These are phyloP conservation scores for Heterotis niloticus DNA, from an alignment of 2,113 vertebrate species.

Conservation along the genomic window DNA sequence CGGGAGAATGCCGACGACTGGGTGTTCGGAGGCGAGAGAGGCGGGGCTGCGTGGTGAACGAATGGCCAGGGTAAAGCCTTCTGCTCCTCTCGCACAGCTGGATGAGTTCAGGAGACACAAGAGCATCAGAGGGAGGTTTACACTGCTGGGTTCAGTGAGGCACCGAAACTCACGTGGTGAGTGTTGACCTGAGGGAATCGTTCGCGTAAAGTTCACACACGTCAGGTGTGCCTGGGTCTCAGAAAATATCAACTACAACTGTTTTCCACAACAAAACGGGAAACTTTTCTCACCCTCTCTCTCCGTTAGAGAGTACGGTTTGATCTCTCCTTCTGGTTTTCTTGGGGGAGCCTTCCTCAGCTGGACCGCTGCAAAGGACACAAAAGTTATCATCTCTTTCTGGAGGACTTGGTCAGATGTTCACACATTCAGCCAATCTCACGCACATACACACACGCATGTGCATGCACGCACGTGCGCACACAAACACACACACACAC, in stretches of 20 bases:
- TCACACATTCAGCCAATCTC: neutral
- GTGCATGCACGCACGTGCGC: too few relatives aligned
- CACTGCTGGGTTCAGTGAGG: neutral
- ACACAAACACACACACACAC: neutral
- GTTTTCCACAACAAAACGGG: neutral
- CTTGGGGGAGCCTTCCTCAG: constrained; percentile 70
- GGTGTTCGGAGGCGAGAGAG: constrained; percentile 53
- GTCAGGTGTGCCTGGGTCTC: neutral
- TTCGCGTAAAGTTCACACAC: neutral
- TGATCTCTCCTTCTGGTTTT: constrained; percentile 81
- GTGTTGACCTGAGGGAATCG: neutral
- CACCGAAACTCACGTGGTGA: neutral
- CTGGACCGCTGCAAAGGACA: constrained; percentile 47
- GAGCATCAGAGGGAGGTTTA: neutral
- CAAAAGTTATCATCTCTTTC: neutral
- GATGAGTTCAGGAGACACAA: neutral
- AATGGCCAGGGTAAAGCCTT: constrained; percentile 78
- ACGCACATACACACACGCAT: neutral
- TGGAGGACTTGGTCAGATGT: neutral
- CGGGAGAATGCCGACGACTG: constrained; percentile 61
- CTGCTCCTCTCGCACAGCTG: constrained; percentile 74
- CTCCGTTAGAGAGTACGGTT: constrained; percentile 81
- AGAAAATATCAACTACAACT: neutral
- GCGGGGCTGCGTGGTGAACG: constrained; percentile 51
- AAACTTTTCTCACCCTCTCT: constrained; percentile 73